Evolutionary conservation across 2,113 vertebrate species (phyloP), one percentile per base, ranked within the genome.

Genomic region (Callionymus lyra): DNA sequence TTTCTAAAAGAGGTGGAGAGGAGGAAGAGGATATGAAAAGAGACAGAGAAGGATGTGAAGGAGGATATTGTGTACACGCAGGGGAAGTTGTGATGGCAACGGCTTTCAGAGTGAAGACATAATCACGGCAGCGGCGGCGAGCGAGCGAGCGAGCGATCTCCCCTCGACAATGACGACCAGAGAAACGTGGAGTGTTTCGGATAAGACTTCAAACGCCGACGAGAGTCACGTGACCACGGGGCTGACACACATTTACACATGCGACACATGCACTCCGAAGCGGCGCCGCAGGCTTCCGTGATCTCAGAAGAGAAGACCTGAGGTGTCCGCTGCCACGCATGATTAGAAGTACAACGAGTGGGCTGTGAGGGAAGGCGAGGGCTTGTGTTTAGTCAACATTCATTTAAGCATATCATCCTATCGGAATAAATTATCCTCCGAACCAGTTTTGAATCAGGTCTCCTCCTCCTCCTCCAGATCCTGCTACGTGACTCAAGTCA

Each of bases 1-100:
- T 73, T 74, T 72, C 49, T 63, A 64, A 75, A 68, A 44, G 43
- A 52, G 72, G 78, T 76, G 79, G 74, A 83, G 63, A 60, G 54
- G 52, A 63, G 56, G 51, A 32, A 60, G 59, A 50, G 41, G 62
- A 54, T 50, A 49, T 50, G 48, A 64, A 49, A 62, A 63, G 68
- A 65, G 52, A 65, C 53, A 54, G 51, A 59, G 59, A 47, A 52
- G 56, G 63, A 68, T 68, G 68, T 65, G 63, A 74, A 56, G 72
- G 67, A 63, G 71, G 60, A 71, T 69, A 65, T 76, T 79, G 72
- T 79, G 65, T 76, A 74, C 70, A 66, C 48, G 64, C 53, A 38
- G 50, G 38, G n/a, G 51, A 53, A 59, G 76, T 77, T 58, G 69
- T 67, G 72, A 77, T 77, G 76, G 77, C 76, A 81, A 72, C 74